A percentile compares a stretch with the other conserved stretches of the same genome.
These are phyloP conservation scores for Lithophane leautieri DNA, from an alignment of 2,888 invertebrate species.

Conservation along the genomic window DNA sequence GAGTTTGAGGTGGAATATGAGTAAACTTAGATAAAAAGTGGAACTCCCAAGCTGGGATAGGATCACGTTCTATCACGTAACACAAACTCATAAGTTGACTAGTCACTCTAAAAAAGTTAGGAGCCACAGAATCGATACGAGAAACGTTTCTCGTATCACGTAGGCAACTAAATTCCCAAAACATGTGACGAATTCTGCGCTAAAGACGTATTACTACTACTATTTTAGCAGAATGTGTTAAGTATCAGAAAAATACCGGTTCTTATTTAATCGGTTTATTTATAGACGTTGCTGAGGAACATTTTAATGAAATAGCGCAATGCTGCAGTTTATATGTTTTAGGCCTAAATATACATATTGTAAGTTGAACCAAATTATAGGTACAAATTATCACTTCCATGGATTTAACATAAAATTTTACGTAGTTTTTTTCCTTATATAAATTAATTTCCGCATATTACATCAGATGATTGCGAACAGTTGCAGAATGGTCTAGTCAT, in stretches of 20 bases:
- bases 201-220: slow-evolving; percentile 16
- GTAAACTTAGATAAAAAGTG: slow-evolving; percentile 35
- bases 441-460: slow-evolving; percentile 50
- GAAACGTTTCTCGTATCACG: slow-evolving; percentile 76
- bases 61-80: slow-evolving; percentile 58
- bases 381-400: neutral
- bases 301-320: slow-evolving; percentile 18
- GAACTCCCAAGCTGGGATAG: slow-evolving; percentile 20
- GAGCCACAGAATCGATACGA: slow-evolving; percentile 68
- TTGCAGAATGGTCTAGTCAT: slow-evolving; percentile 65
- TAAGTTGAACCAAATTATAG: neutral
- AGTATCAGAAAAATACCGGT: slow-evolving; percentile 51
- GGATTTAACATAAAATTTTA: no score
- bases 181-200: slow-evolving; percentile 46
- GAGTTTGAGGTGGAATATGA: slow-evolving; percentile 17
- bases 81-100: slow-evolving; percentile 53
- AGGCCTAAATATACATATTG: neutral
- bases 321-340: slow-evolving; percentile 11
- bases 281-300: slow-evolving; percentile 39
- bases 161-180: slow-evolving; percentile 65
- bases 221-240: slow-evolving; percentile 35
- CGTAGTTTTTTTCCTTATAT: neutral
- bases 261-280: slow-evolving; percentile 46
- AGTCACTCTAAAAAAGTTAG: slow-evolving; percentile 55
- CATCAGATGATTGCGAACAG: slow-evolving; percentile 62